Conservation (phyloP, 2,113 vertebrate species). For the Heteronetta atricapilla region DNA sequence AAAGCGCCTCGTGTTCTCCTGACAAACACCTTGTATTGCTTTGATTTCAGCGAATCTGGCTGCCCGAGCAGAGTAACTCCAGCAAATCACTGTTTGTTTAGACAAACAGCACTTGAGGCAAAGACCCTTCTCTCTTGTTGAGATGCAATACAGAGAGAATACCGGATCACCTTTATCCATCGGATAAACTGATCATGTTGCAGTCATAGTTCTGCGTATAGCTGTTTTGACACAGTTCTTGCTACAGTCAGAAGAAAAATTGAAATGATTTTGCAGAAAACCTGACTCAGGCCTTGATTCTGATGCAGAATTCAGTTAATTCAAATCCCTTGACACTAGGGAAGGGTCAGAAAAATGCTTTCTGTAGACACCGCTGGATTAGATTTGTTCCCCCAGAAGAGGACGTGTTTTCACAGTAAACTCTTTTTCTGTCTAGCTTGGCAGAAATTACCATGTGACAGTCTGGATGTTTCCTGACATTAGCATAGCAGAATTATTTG, state of each 20-base stretch:
- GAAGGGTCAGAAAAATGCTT: not conserved
- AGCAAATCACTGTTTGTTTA: not conserved
- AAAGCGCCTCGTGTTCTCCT: not conserved
- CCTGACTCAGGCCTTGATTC: not conserved
- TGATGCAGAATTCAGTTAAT: constrained; percentile 7
- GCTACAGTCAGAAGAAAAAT: not conserved
- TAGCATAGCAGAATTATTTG: constrained; percentile 49
- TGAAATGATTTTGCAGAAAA: not conserved
- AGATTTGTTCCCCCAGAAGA: not conserved
- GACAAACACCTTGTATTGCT: not conserved
- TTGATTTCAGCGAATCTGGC: not conserved
- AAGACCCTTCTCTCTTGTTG: not conserved
- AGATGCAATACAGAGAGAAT: not conserved
- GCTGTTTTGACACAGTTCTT: not conserved
- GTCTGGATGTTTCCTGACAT: constrained; percentile 32
- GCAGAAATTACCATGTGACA: not conserved
- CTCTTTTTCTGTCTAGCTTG: constrained; percentile 7
- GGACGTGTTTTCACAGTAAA: not conserved
- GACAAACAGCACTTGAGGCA: not conserved
- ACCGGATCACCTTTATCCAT: not conserved
- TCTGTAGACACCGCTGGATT: not conserved
- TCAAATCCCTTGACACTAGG: not conserved
- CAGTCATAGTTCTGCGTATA: not conserved
- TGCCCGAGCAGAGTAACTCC: not conserved
- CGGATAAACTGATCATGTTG: not conserved